A percentile compares a stretch with the other conserved stretches of the same genome.
These are phyloP conservation scores for Potamilus streckersoni DNA, from an alignment of 1,140 invertebrate species.

Conservation along the genomic window DNA sequence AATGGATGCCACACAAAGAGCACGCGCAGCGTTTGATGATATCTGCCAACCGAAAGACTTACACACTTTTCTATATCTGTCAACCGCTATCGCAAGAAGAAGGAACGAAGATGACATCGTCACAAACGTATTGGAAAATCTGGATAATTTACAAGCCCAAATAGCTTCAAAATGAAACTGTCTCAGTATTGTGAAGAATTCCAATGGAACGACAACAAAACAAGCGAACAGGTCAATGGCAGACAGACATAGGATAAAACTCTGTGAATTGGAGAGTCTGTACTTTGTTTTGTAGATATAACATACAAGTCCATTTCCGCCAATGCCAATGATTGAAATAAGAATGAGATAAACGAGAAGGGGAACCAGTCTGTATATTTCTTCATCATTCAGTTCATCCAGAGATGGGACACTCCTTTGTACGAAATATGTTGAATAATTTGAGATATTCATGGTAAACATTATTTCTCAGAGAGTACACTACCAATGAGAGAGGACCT, in stretches of 20 bases:
- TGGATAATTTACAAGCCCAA: constrained; percentile 20
- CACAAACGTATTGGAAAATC: constrained; percentile 18
- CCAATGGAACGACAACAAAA: constrained; percentile 21
- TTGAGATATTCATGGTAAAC: too few species aligned
- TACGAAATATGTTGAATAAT: too few species aligned
- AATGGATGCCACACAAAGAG: constrained; percentile 3
- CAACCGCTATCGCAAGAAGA: constrained; percentile 16
- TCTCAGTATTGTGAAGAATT: constrained; percentile 9
- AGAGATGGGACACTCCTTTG: background rate
- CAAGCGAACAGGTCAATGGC: constrained; percentile 21
- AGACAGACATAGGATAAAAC: constrained; percentile 21
- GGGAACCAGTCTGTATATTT: constrained; percentile 10
- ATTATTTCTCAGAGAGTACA: too few species aligned
- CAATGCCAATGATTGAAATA: constrained; percentile 13
- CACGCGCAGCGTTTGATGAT: constrained; percentile 1
- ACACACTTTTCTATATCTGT: constrained; percentile 28
- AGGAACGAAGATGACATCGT: constrained; percentile 17
- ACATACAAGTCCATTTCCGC: constrained; percentile 30
- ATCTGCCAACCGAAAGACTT: constrained; percentile 27
- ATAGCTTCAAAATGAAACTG: constrained; percentile 17
- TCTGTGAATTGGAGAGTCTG: constrained; percentile 16
- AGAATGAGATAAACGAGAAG: constrained; percentile 17
- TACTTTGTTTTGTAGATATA: constrained; percentile 30
- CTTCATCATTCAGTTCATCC: constrained; percentile 19
- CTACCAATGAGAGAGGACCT: too few species aligned